Conservation (phyloP, 35 echinoderm and acorn worm species). For the Lytechinus pictus region DNA sequence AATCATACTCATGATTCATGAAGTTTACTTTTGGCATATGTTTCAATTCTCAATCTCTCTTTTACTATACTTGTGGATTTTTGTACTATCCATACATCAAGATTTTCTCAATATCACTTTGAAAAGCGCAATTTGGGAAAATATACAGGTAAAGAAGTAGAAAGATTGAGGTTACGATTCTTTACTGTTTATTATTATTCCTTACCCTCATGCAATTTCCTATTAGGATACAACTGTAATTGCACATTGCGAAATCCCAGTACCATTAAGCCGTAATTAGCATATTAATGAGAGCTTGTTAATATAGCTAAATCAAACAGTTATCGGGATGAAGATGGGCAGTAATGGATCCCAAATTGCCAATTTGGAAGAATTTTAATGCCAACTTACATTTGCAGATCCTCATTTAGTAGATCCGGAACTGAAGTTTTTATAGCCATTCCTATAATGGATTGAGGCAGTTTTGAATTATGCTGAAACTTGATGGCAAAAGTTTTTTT, state of each 20-base stretch:
- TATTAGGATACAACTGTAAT: background rate
- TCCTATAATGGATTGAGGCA: background rate
- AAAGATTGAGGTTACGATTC: background rate
- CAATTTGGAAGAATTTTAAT: background rate
- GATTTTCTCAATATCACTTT: background rate
- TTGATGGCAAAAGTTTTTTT: background rate
- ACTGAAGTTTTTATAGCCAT: background rate
- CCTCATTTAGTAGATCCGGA: background rate
- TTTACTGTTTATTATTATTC: background rate
- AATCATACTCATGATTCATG: background rate
- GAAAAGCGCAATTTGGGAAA: background rate
- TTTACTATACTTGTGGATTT: background rate
- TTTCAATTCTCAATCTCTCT: background rate
- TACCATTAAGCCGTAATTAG: background rate
- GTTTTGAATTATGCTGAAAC: background rate
- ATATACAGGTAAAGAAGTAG: background rate
- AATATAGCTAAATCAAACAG: background rate
- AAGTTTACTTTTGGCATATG: background rate
- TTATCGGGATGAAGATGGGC: background rate
- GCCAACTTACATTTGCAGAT: background rate
- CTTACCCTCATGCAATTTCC: background rate
- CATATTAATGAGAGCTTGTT: background rate
- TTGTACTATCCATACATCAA: background rate
- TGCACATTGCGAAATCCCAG: background rate
- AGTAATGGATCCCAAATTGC: background rate